A percentile compares a stretch with the other conserved stretches of the same genome.
These are phyloP conservation scores for Microctonus hyperodae DNA, from an alignment of 2,888 invertebrate genomes.

Conservation along the genomic window DNA sequence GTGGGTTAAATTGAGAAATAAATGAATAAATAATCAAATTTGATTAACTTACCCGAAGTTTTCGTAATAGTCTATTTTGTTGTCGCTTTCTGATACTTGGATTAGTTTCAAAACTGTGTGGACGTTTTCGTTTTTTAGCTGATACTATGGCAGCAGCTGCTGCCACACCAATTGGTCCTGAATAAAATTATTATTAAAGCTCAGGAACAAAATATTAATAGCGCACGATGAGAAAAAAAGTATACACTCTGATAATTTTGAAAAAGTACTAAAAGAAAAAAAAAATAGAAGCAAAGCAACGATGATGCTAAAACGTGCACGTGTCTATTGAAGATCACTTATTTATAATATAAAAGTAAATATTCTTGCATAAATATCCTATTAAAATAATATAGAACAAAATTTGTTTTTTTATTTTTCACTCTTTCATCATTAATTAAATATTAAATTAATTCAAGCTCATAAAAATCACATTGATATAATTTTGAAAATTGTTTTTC, in stretches of 20 bases:
- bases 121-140: constrained; percentile 92
- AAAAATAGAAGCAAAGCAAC: constrained; percentile 42
- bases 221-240: background rate
- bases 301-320: constrained; percentile 32
- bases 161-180: constrained; percentile 95
- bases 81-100: constrained; percentile 95
- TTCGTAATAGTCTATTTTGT: constrained; percentile 89
- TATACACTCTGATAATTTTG: constrained; percentile 19
- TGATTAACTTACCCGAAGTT: constrained; percentile 73
- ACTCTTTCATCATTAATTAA: constrained; percentile 18
- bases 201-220: background rate
- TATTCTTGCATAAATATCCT: constrained; percentile 24
- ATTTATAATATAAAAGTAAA: constrained; percentile 10
- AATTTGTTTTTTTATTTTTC: constrained; percentile 11
- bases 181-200: background rate
- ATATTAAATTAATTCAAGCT: constrained; percentile 22
- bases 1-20: background rate
- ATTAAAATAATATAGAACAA: constrained; percentile 17
- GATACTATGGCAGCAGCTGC: constrained; percentile 97
- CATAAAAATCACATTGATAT: background rate
- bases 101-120: constrained; percentile 96
- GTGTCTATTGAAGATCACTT: constrained; percentile 1
- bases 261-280: constrained; percentile 21
- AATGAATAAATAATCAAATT: background rate
- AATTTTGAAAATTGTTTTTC: constrained; percentile 13